These are phyloP conservation scores for Oncorhynchus mykiss DNA, from an alignment of 2,113 vertebrate genomes.

Conservation along the genomic window DNA sequence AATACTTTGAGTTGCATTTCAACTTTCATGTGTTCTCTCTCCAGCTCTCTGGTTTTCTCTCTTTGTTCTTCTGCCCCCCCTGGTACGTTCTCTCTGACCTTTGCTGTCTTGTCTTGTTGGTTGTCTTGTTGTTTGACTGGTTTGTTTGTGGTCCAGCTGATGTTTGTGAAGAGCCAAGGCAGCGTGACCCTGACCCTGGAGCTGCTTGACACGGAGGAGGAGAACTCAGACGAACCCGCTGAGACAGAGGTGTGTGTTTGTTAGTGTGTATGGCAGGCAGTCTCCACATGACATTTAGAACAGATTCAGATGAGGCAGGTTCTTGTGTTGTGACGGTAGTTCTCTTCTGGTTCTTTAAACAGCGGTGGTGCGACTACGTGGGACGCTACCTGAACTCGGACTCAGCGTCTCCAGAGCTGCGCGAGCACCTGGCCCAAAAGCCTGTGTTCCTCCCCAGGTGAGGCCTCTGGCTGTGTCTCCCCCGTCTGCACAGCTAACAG, in stretches of 20 bases:
- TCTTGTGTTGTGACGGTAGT: too few relatives aligned
- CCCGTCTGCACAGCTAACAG: constrained; percentile 52
- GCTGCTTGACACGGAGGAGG: constrained; percentile 95
- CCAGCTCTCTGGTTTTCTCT: too few relatives aligned
- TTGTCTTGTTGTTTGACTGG: not conserved
- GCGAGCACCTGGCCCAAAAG: constrained; percentile 97
- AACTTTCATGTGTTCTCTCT: not conserved
- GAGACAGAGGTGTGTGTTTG: constrained; percentile 85
- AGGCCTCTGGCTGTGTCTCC: constrained; percentile 67
- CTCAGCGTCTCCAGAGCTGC: constrained; percentile 92
- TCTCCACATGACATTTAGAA: too few relatives aligned
- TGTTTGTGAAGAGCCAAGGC: constrained; percentile 88
- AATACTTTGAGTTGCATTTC: too few relatives aligned
- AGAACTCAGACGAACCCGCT: constrained; percentile 93
- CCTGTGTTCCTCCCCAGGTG: constrained; percentile 97
- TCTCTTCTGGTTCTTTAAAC: constrained; percentile 41
- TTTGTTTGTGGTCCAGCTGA: constrained; percentile 72
- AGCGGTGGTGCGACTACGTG: constrained; percentile 98
- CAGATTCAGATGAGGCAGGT: too few relatives aligned
- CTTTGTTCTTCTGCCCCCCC: not conserved
- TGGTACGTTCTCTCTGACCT: not conserved
- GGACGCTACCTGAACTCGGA: constrained; percentile 93
- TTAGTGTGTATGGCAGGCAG: not conserved
- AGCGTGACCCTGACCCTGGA: constrained; percentile 90
- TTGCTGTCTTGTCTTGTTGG: not conserved